Evolutionary conservation across 2,113 vertebrate genomes (phyloP), one percentile per base, ranked within the genome.

Genomic region (Mesocricetus auratus): DNA sequence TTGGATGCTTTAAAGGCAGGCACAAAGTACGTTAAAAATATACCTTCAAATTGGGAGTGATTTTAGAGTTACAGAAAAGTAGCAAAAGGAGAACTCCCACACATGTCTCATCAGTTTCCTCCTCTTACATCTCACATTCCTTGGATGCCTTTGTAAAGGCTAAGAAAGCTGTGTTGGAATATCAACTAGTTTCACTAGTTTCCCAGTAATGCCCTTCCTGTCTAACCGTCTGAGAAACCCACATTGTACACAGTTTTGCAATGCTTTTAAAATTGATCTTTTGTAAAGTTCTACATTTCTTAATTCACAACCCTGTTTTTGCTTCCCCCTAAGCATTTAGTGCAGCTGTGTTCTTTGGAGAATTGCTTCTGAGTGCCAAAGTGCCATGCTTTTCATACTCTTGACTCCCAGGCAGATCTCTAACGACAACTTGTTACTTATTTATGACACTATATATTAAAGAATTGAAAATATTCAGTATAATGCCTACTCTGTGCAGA

Each of bases 391-490:
- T 92, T 89, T 95, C 92, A 93, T 50, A 93, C 71, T 95, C 85
- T 24, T 86, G 93, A 77, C 74, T 95, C 21, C 66, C 24, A 75
- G 31, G 62, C 95, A 96, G 81, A 79, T 69, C 86, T 97, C 85
- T 94, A 16, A 97, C 97, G 85, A 77, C 82, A 97, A 56, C 0
- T 5, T 89, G 86, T 97, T 82, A 60, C 58, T 97, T 98, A 97
- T 98, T 98, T 96, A 96, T 97, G 91, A 97, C 6, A 82, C 91
- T 83, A 53, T 88, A 74, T 92, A 81, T 97, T 98, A 96, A 97
- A 97, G 50, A 96, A 95, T 81, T 96, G 86, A 97, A 96, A 96
- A 95, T 86, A 95, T 91, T 83, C 83, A 97, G 97, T 97, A 98
- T 97, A 97, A 94, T 97, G 96, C 78, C 86, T 87, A 97, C 75